Evolutionary conservation across 92 coral and sea anemone genomes (phyloP), one percentile per base, ranked within the genome.

Genomic region (Parazoanthus atlanticus): DNA sequence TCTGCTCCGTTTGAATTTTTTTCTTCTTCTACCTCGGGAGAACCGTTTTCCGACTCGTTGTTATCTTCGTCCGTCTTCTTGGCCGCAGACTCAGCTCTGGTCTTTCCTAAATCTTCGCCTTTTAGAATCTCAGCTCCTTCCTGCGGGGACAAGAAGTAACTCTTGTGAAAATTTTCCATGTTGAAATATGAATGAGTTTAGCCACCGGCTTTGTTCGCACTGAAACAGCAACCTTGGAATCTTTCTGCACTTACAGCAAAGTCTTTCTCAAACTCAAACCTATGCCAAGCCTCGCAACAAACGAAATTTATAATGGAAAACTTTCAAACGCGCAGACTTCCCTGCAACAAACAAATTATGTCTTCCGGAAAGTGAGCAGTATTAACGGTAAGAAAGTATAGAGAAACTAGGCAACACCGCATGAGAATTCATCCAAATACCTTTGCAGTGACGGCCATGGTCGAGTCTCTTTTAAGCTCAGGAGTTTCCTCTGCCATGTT

Each of bases 391-490:
- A 33, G 30, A 33, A 56, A 56, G 79, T 85, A 49, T 43, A 13
- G 31, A 10, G 32, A 76, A 40, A 33, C 43, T 11, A 23, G 30
- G 43, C 38, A 25, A 40, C 86, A 47, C 40, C 78, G 17, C 30
- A 19, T 61, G 2, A 30, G 9, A 66, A 40, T 38, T 69, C 64
- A 36, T 17, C 40, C 85, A 58, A 16, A 38, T 88, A 96, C 99
- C 99, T 95, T 95, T n/a, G 98, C 99, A 36, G 99, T 95, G 9
- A 86, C 98, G 10, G 91, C 88, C 98, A 95, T 96, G 30, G 98
- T 96, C 75, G 94, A 89, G 67, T 96, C 99, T 74, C 96, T 91
- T 86, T 96, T 94, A 78, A 96, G 96, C n/a, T 91, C 95, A 6
- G 95, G 93, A 47, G 89, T 88, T 78, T 93, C 99, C 66, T 96